These are phyloP conservation scores for Globodera rostochiensis DNA, from an alignment of 1,140 invertebrate genomes.

Conservation along the genomic window DNA sequence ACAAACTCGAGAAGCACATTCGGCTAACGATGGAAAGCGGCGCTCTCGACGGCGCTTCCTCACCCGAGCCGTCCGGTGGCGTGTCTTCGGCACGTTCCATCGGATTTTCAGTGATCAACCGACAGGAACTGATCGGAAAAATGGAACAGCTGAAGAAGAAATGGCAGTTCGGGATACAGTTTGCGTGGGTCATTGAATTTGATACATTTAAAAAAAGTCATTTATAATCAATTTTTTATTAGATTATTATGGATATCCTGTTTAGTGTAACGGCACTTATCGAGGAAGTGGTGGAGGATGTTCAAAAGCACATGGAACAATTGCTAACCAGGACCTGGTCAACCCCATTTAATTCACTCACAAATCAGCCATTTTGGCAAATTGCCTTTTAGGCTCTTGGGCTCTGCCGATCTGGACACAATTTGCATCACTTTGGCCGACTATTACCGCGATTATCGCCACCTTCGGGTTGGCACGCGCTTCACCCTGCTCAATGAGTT, in stretches of 20 bases:
- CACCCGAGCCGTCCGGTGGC: slow-evolving; percentile 19
- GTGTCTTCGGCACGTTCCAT: slow-evolving; percentile 17
- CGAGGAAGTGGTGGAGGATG: slow-evolving; percentile 51
- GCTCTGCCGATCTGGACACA: slow-evolving; percentile 47
- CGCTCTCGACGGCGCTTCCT: slow-evolving; percentile 18
- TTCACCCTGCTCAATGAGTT: slow-evolving; percentile 44
- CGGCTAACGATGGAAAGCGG: slow-evolving; percentile 51
- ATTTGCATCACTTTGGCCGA: slow-evolving; percentile 53
- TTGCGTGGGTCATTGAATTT: slow-evolving; percentile 29
- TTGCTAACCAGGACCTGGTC: slow-evolving; percentile 48
- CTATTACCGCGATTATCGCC: slow-evolving; percentile 50
- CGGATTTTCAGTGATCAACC: slow-evolving; percentile 42
- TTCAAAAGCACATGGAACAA: slow-evolving; percentile 45
- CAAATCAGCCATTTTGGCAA: neutral
- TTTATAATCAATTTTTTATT: neutral
- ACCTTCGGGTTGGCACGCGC: slow-evolving; percentile 44
- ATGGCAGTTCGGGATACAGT: slow-evolving; percentile 45
- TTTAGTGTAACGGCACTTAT: slow-evolving; percentile 46
- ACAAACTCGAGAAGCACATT: slow-evolving; percentile 55
- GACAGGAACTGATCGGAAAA: slow-evolving; percentile 52
- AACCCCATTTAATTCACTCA: slow-evolving; percentile 12
- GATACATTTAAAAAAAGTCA: neutral
- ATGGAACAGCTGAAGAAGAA: slow-evolving; percentile 53
- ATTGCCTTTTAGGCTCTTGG: slow-evolving; percentile 33
- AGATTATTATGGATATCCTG: neutral